Evolutionary conservation across 2,888 invertebrate genomes (phyloP), one percentile per base, ranked within the genome.

Genomic region (Neocrepidodera transversa): DNA sequence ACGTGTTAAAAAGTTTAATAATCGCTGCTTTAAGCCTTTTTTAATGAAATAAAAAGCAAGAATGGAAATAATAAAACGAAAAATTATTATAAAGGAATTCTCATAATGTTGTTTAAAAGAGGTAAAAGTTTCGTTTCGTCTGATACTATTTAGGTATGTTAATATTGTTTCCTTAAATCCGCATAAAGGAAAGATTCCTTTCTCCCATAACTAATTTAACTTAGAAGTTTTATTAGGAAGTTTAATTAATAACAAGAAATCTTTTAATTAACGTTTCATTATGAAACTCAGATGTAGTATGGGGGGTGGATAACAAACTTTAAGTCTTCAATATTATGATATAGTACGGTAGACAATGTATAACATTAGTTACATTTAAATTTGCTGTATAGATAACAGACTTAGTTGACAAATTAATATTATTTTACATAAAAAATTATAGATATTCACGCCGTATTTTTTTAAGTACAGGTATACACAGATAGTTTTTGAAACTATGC

Each of bases 201-300:
- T 45, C 13, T n/a, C 28, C 11, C 26, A 26, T 45, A n/a, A 45
- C 45, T 45, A 45, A 45, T 20, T 45, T 14, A 16, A 28, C 4
- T 14, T 45, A 2, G 43, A 43, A 32, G 53, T 43, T 53, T 53
- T 53, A 42, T 43, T 53, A 45, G 26, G 43, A 53, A 32, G 43
- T 43, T 53, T 53, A 42, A 42, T 43, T 53, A 53, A 53, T 53
- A 53, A 32, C 30, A 7, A n/a, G 20, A 28, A 52, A 53, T 53
- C 43, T 43, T 42, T 54, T 54, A 45, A 54, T 54, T 54, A 54
- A 54, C 40, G 54, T 36, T 54, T 45, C 45, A 54, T 54, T 45
- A 54, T 45, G 35, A 54, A 54, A 54, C 54, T 47, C 35, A n/a
- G 17, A 10, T 32, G 8, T 43, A 20, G 42, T 53, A 35, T 45